Conservation (phyloP, 2,113 vertebrate species). For the Rissa tridactyla region DNA sequence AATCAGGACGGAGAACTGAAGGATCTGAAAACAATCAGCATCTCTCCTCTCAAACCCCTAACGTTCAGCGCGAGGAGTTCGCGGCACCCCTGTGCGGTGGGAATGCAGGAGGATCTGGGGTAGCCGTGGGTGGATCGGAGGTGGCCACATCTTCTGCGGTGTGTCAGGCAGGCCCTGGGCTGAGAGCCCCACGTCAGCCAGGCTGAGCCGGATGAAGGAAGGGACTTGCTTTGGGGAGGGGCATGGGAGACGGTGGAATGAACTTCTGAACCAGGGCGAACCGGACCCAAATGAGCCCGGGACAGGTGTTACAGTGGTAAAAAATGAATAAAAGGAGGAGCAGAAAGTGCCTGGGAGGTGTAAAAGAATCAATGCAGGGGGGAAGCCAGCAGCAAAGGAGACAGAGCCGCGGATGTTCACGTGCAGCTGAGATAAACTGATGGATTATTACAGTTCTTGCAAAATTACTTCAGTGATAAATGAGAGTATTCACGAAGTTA, state of each 20-base stretch:
- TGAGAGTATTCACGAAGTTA: background rate
- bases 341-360: background rate
- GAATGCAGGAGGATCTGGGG: background rate
- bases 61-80: background rate
- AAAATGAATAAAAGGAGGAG: background rate
- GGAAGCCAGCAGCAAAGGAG: background rate
- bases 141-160: background rate
- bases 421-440: background rate
- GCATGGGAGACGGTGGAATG: background rate
- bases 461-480: background rate
- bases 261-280: background rate
- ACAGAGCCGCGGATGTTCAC: background rate
- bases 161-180: background rate
- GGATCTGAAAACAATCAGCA: conserved; percentile 48
- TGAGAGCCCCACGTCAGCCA: accelerated
- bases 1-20: conserved; percentile 14
- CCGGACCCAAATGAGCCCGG: background rate
- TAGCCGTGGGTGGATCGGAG: background rate
- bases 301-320: background rate
- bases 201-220: background rate
- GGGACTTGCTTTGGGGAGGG: background rate
- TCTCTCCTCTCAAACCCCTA: background rate
- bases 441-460: background rate
- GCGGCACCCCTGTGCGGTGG: background rate
- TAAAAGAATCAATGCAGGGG: background rate